These are phyloP conservation scores for Leptinotarsa defecta DNA, from an alignment of 1,140 invertebrate species.

Conservation along the genomic window DNA sequence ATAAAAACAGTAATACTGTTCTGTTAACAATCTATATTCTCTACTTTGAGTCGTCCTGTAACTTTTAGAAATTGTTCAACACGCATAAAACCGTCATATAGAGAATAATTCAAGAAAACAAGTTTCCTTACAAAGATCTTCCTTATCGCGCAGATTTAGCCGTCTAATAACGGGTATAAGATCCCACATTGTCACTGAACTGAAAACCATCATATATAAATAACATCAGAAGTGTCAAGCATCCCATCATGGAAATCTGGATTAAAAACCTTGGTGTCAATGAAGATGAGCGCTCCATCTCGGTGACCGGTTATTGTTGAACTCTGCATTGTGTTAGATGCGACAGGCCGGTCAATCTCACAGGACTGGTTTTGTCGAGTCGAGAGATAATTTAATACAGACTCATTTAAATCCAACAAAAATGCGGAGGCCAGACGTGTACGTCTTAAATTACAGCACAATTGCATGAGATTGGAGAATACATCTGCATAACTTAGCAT, in stretches of 20 bases:
- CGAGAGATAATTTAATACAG: conserved; percentile 50
- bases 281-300: conserved; percentile 23
- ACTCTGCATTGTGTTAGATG: conserved; percentile 37
- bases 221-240: conserved; percentile 16
- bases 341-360: conserved; percentile 42
- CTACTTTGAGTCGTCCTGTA: too few relatives aligned
- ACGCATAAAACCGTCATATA: background rate
- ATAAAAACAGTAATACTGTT: too few relatives aligned
- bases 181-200: conserved; percentile 13
- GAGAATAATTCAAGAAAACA: conserved; percentile 2
- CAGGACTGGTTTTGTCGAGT: conserved; percentile 45
- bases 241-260: conserved; percentile 20
- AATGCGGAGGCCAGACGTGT: conserved; percentile 46
- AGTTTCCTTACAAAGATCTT: conserved; percentile 20
- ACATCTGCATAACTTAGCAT: conserved; percentile 54
- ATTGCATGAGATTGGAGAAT: conserved; percentile 54
- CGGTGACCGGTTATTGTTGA: conserved; percentile 39
- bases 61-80: background rate
- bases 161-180: conserved; percentile 8
- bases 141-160: conserved; percentile 19
- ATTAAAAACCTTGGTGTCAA: conserved; percentile 22
- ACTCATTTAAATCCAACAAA: conserved; percentile 51
- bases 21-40: too few relatives aligned
- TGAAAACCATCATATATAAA: conserved; percentile 22
- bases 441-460: conserved; percentile 54